A percentile compares a stretch with the other conserved stretches of the same genome.
Evolutionary conservation across 1,140 invertebrate species (phyloP).

Genomic region (Papilio xuthus): DNA sequence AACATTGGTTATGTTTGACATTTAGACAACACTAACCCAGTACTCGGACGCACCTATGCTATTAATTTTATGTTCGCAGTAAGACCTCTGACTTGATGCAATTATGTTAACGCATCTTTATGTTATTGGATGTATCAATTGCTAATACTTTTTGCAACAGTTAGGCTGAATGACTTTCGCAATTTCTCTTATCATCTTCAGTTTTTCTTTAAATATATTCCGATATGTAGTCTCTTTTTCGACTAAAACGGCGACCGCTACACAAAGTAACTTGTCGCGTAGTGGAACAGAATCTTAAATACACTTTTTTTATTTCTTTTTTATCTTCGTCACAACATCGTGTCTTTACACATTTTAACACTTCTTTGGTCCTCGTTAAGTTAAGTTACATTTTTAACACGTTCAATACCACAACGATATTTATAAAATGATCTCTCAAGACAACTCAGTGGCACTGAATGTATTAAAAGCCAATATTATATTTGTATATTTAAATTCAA

Average conservation of each 20-base stretch:
- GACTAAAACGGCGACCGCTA: too few species aligned
- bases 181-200: not conserved
- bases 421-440: not conserved
- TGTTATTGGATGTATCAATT: not conserved
- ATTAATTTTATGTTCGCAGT: slow-evolving; percentile 19
- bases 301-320: too few species aligned
- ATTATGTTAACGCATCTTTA: not conserved
- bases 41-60: slow-evolving; percentile 19
- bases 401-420: too few species aligned
- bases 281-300: too few species aligned
- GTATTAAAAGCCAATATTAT: not conserved
- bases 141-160: not conserved
- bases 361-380: too few species aligned
- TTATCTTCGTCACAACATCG: too few species aligned
- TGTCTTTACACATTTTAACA: too few species aligned
- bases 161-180: not conserved
- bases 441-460: not conserved
- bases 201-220: too few species aligned
- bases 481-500: not conserved
- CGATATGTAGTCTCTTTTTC: too few species aligned
- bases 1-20: slow-evolving; percentile 15
- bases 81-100: slow-evolving; percentile 21
- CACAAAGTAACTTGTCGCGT: too few species aligned
- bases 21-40: slow-evolving; percentile 13
- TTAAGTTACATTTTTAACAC: not conserved